Conservation (phyloP, 2,113 vertebrate genomes). For the Alaudala cheleensis region DNA sequence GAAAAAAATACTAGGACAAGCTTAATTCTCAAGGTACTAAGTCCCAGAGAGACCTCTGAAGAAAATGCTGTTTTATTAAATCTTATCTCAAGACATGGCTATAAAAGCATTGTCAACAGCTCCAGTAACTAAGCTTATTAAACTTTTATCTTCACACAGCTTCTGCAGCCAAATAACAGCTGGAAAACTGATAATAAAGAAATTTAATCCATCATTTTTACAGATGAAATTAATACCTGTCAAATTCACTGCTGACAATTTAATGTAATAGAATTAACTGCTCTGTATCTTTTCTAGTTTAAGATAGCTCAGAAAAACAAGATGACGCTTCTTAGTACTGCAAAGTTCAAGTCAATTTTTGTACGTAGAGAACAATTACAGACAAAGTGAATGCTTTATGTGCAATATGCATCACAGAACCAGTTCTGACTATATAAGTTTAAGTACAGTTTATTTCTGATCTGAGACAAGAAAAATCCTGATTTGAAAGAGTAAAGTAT, state of each 20-base stretch:
- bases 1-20: background rate
- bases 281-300: slow-evolving; percentile 14
- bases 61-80: slow-evolving; percentile 76
- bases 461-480: background rate
- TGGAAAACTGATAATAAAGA: slow-evolving; percentile 77
- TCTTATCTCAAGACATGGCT: slow-evolving; percentile 74
- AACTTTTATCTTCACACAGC: slow-evolving; percentile 67
- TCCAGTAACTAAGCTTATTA: slow-evolving; percentile 79
- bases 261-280: slow-evolving; percentile 72
- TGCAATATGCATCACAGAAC: background rate
- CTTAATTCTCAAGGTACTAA: slow-evolving; percentile 14
- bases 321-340: background rate
- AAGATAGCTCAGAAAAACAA: slow-evolving; percentile 42
- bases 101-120: slow-evolving; percentile 67
- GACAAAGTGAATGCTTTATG: background rate
- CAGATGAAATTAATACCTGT: slow-evolving; percentile 85
- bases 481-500: background rate
- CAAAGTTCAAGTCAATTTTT: slow-evolving; percentile 23
- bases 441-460: background rate
- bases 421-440: background rate
- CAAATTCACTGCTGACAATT: slow-evolving; percentile 79
- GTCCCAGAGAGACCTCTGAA: slow-evolving; percentile 52
- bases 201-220: slow-evolving; percentile 83
- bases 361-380: background rate
- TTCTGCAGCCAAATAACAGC: slow-evolving; percentile 72